Percentiles rank a stretch among this genome's conserved stretches.
Conservation (phyloP, 2,888 invertebrate genomes). For the Acrobasis repandana region DNA sequence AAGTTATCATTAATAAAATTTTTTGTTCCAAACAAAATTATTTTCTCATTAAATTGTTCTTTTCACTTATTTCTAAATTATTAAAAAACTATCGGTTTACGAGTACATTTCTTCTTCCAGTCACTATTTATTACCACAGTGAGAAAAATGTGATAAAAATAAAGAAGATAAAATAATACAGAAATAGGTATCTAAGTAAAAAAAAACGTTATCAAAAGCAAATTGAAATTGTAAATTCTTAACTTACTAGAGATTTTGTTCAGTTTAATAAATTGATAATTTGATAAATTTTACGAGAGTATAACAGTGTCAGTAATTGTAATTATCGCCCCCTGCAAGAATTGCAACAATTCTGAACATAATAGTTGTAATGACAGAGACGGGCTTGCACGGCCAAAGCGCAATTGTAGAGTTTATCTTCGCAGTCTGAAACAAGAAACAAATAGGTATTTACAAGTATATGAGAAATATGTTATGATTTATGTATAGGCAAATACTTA, state of each 20-base stretch:
- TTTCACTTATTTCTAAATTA: background rate
- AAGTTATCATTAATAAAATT: background rate
- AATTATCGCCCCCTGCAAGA: conserved; percentile 79
- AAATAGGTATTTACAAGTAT: too few species aligned
- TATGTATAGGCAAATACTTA: too few species aligned
- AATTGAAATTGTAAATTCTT: too few species aligned
- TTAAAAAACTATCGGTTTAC: background rate
- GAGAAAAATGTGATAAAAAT: background rate
- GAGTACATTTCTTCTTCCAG: background rate
- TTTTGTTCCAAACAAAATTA: background rate
- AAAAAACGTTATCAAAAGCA: too few species aligned
- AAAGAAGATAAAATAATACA: background rate
- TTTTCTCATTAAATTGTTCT: background rate
- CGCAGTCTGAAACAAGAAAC: conserved; percentile 74
- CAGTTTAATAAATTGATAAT: too few species aligned
- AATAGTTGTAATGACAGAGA: conserved; percentile 93
- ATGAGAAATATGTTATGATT: too few species aligned
- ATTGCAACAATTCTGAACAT: conserved; percentile 91
- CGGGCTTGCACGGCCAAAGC: conserved; percentile 92
- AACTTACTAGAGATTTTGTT: too few species aligned
- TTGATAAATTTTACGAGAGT: too few species aligned
- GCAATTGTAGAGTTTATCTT: conserved; percentile 90
- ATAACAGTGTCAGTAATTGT: background rate
- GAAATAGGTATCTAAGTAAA: background rate
- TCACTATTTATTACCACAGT: background rate